phyloP scores from a whole-genome alignment of 2,113 vertebrate genomes.

The Sinocyclocheilus maitianheensis region DNA sequence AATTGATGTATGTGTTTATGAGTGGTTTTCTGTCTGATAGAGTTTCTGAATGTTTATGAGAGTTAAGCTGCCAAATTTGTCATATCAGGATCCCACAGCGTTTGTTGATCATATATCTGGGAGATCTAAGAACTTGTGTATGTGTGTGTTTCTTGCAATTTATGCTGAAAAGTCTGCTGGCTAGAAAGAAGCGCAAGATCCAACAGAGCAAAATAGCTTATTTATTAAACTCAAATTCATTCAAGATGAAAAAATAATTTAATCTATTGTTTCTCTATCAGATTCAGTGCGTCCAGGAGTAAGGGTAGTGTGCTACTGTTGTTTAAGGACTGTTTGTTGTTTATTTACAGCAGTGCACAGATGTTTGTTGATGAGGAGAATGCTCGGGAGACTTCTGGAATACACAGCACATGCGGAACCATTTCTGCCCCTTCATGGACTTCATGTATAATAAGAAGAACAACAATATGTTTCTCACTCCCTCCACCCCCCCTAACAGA shows the following conservation, averaged over 20 bases:
- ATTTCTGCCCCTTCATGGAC: conserved; percentile 1
- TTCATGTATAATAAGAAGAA: conserved; percentile 7
- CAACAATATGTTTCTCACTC: neutral
- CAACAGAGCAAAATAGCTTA: neutral
- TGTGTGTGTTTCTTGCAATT: neutral
- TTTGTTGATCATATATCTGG: neutral
- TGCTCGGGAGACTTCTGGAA: conserved; percentile 3
- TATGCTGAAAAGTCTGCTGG: conserved; percentile 11
- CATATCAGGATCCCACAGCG: neutral
- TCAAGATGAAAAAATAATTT: conserved; percentile 23
- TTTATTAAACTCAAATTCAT: conserved; percentile 38
- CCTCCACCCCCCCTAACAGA: neutral
- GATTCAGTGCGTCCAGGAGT: neutral
- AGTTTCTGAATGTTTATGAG: neutral
- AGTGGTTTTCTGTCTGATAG: neutral
- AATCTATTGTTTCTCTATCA: conserved; percentile 10
- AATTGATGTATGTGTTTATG: neutral
- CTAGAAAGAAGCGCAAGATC: conserved; percentile 18
- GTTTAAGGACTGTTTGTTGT: conserved; percentile 18
- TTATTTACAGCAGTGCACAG: conserved; percentile 31
- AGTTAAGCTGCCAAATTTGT: neutral
- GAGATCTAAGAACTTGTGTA: neutral
- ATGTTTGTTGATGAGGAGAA: conserved; percentile 37
- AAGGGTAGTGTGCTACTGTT: neutral
- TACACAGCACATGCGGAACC: neutral